Evolutionary conservation across 2,113 vertebrate genomes (phyloP).

Genomic region (Hyperoodon ampullatus): DNA sequence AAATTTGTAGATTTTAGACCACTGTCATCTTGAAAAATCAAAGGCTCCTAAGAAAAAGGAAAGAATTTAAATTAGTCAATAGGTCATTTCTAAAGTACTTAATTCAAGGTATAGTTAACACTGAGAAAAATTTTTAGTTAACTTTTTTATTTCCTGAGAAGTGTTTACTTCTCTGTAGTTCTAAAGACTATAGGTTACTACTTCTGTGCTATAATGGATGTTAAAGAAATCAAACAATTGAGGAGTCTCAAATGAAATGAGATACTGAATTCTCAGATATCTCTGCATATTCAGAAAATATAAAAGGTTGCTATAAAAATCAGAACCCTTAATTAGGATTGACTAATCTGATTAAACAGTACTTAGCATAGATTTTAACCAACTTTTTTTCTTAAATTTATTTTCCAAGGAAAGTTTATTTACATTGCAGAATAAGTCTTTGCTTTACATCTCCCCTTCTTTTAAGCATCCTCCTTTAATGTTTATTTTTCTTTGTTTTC

Average conservation of each 20-base stretch:
- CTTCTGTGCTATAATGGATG: background rate
- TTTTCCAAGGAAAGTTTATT: slow-evolving; percentile 39
- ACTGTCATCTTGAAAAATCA: slow-evolving; percentile 54
- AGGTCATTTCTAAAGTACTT: slow-evolving; percentile 40
- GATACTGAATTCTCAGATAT: background rate
- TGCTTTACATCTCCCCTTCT: slow-evolving; percentile 41
- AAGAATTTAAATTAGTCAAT: slow-evolving; percentile 9
- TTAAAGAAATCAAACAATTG: background rate
- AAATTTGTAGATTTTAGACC: background rate
- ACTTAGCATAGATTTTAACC: slow-evolving; percentile 10
- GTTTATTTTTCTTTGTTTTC: slow-evolving; percentile 87
- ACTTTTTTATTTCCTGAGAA: slow-evolving; percentile 12
- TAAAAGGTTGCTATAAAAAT: slow-evolving; percentile 15
- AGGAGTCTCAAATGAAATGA: background rate
- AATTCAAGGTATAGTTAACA: slow-evolving; percentile 16
- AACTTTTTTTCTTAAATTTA: slow-evolving; percentile 52
- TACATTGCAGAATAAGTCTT: slow-evolving; percentile 51
- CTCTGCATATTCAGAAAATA: slow-evolving; percentile 18
- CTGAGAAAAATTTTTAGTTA: background rate
- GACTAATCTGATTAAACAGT: background rate
- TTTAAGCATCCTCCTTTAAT: slow-evolving; percentile 82
- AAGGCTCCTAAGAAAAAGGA: slow-evolving; percentile 1
- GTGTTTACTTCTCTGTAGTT: slow-evolving; percentile 19
- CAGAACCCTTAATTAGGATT: background rate
- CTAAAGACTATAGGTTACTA: background rate